Evolutionary conservation across 2,888 invertebrate genomes (phyloP).

Genomic region (Chymomyza procnemis): DNA sequence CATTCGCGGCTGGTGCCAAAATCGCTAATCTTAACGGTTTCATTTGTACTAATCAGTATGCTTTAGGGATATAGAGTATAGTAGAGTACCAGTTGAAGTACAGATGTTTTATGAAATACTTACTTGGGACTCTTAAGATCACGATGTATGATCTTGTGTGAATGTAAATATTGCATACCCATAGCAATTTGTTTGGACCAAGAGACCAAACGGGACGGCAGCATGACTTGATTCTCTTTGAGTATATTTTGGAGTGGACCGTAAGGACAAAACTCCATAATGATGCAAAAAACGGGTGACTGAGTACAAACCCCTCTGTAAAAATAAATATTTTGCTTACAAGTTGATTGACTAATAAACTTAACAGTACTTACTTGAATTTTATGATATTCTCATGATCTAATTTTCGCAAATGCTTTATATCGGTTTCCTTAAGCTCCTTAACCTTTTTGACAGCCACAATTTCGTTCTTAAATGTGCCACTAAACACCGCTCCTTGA

Average conservation of each 20-base stretch:
- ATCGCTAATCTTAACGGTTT: slow-evolving; percentile 96
- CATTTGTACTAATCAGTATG: slow-evolving; percentile 89
- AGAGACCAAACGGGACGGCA: slow-evolving; percentile 90
- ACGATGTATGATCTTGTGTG: slow-evolving; percentile 97
- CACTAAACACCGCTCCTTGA: slow-evolving; percentile 96
- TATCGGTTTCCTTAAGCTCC: slow-evolving; percentile 94
- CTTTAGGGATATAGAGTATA: slow-evolving; percentile 78
- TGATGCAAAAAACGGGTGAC: slow-evolving; percentile 93
- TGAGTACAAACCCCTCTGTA: slow-evolving; percentile 94
- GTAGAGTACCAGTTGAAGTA: not conserved
- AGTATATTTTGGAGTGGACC: slow-evolving; percentile 96
- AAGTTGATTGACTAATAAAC: not conserved
- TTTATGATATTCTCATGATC: slow-evolving; percentile 97
- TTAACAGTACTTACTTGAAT: slow-evolving; percentile 77
- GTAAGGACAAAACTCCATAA: slow-evolving; percentile 99
- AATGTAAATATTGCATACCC: slow-evolving; percentile 98
- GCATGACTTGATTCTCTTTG: slow-evolving; percentile 88
- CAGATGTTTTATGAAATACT: slow-evolving; percentile 77
- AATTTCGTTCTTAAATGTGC: slow-evolving; percentile 87
- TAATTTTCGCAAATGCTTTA: slow-evolving; percentile 92
- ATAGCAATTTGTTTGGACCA: slow-evolving; percentile 97
- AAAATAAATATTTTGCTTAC: slow-evolving; percentile 36
- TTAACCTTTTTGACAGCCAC: slow-evolving; percentile 98
- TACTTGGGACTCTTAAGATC: slow-evolving; percentile 99
- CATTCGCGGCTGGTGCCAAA: slow-evolving; percentile 97